These are phyloP conservation scores for Anniella stebbinsi DNA, from an alignment of 2,797 vertebrate genomes.

Conservation along the genomic window DNA sequence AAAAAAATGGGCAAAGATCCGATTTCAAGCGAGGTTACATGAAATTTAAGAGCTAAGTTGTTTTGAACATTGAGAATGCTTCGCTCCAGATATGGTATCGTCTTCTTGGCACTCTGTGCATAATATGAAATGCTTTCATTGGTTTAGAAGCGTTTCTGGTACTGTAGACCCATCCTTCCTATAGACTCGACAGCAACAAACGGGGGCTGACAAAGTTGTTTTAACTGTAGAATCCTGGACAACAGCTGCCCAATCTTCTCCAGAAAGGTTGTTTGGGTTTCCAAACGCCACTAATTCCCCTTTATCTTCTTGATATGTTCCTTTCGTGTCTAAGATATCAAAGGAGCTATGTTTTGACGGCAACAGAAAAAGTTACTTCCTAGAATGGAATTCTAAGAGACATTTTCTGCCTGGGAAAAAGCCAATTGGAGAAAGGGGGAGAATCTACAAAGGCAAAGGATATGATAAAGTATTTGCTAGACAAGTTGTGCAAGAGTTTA, in stretches of 20 bases:
- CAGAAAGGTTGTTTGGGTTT: constrained; percentile 50
- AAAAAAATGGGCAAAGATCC: neutral
- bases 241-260: rapidly evolving
- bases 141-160: neutral
- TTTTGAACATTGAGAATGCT: rapidly evolving
- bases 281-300: constrained; percentile 25
- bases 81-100: neutral
- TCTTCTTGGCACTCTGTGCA: neutral
- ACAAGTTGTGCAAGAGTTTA: neutral
- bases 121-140: neutral
- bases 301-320: constrained; percentile 4
- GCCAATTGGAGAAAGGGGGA: constrained; percentile 6
- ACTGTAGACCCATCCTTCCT: neutral
- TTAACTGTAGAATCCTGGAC: rapidly evolving
- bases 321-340: neutral
- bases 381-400: constrained; percentile 33
- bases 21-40: neutral
- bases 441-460: rapidly evolving
- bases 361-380: neutral
- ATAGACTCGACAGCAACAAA: neutral
- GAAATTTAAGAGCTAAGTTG: neutral
- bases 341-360: neutral
- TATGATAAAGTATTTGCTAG: neutral
- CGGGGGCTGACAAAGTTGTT: neutral
- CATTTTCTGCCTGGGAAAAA: constrained; percentile 8